Evolutionary conservation across 2,113 vertebrate species (phyloP), one percentile per base, ranked within the genome.

Genomic region (Psephotus haematonotus): DNA sequence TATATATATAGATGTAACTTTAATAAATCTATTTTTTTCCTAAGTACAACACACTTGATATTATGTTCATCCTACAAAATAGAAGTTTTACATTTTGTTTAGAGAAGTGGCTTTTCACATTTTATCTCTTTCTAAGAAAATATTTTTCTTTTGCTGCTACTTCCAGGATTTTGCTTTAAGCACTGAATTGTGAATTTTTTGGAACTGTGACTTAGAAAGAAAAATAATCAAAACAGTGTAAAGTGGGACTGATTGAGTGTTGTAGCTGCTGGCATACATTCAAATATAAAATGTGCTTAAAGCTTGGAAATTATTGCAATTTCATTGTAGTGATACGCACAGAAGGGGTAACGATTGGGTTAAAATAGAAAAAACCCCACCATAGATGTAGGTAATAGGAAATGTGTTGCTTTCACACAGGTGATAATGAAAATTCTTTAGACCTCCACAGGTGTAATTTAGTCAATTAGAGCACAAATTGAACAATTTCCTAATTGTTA

Each of bases 361-460:
- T 93, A 94, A 96, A 92, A 69, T 2, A 64, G 33, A 16, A 60
- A 55, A 10, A 10, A 1, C 1, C 4, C n/a, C n/a, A 64, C n/a
- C n/a, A 64, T 11, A n/a, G 8, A 43, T 28, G 9, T 29, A 75
- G n/a, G 55, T 88, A 87, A 78, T 39, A 71, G 17, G 33, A 92
- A 62, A 75, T 0, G 1, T 63, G n/a, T 43, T 91, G 53, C 49
- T 95, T 90, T 90, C 57, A 89, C 68, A 77, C 60, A 88, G 87
- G 87, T 95, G 92, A 90, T 92, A 95, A 96, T 85, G 82, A 95
- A 85, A 95, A 92, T 94, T 92, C 64, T 91, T 94, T 65, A 93
- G 94, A 70, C 89, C 53, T 94, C 47, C 6, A 8, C 78, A 93
- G 92, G 84, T 95, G 83, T 70, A 94, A 90, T 96, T 94, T 93